Conservation (phyloP, 1,140 invertebrate species). For the Chelonus insularis region DNA sequence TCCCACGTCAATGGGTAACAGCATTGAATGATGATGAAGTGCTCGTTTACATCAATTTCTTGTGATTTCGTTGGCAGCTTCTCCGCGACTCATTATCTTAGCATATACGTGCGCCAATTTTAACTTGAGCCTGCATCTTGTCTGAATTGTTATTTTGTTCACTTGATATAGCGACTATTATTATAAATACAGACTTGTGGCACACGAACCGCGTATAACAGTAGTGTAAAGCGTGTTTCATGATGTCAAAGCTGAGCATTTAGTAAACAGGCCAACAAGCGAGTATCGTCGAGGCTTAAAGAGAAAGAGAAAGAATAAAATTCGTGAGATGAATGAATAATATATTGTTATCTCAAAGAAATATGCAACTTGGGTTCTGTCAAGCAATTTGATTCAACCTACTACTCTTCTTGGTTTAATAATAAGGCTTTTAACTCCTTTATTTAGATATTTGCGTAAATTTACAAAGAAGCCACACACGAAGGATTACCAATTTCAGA, state of each 20-base stretch:
- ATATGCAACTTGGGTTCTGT: not conserved
- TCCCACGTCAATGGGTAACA: constrained; percentile 9
- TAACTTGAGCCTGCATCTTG: not conserved
- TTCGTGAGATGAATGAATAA: constrained; percentile 38
- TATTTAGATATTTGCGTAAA: not conserved
- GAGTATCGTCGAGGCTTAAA: constrained; percentile 12
- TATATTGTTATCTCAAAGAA: not conserved
- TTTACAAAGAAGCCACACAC: not conserved
- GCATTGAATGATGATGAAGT: constrained; percentile 11
- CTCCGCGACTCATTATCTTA: constrained; percentile 4
- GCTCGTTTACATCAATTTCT: constrained; percentile 18
- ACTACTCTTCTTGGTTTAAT: not conserved
- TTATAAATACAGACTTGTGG: not conserved
- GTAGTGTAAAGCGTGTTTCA: constrained; percentile 23
- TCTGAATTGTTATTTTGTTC: not conserved
- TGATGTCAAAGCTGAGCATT: constrained; percentile 31
- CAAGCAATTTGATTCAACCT: constrained; percentile 19
- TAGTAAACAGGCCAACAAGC: constrained; percentile 33
- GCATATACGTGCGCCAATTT: constrained; percentile 14
- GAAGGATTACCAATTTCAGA: not conserved
- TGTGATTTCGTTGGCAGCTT: constrained; percentile 4
- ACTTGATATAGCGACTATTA: not conserved
- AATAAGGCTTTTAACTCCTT: not conserved
- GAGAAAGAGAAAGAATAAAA: constrained; percentile 14
- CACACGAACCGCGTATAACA: not conserved